A percentile compares a stretch with the other conserved stretches of the same genome.
Conservation (phyloP, 1,140 invertebrate genomes). For the Laupala kohalensis region DNA sequence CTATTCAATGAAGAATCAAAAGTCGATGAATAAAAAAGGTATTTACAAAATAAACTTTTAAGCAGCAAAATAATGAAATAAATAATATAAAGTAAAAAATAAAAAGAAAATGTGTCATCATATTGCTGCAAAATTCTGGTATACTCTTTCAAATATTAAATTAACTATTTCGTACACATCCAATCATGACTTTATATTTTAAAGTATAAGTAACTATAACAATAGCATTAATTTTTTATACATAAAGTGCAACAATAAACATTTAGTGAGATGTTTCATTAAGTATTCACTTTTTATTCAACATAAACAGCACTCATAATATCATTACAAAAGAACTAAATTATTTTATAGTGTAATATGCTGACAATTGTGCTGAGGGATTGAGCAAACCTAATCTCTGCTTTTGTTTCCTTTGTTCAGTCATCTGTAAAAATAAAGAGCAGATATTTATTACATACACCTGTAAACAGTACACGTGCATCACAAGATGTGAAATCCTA, state of each 20-base stretch:
- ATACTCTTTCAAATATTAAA: no score
- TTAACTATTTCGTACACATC: background rate
- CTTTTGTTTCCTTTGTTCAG: conserved; percentile 86
- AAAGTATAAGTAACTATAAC: background rate
- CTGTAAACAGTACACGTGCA: background rate
- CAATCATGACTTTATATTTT: background rate
- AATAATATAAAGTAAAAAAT: no score
- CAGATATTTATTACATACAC: background rate
- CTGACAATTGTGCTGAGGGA: conserved; percentile 38
- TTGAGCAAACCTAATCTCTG: conserved; percentile 75
- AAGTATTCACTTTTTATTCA: background rate
- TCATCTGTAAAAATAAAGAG: conserved; percentile 51
- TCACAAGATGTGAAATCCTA: background rate
- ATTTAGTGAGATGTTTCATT: background rate
- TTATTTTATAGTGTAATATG: background rate
- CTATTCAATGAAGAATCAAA: no score
- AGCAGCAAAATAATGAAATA: no score
- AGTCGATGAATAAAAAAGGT: no score
- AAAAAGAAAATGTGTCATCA: no score
- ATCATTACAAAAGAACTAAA: background rate
- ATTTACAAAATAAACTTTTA: no score
- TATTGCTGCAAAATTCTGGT: no score
- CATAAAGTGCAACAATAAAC: background rate
- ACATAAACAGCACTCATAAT: background rate
- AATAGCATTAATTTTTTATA: background rate